A percentile compares a stretch with the other conserved stretches of the same genome.
These are phyloP conservation scores for Procavia capensis DNA, from an alignment of 2,113 vertebrate genomes.

Conservation along the genomic window DNA sequence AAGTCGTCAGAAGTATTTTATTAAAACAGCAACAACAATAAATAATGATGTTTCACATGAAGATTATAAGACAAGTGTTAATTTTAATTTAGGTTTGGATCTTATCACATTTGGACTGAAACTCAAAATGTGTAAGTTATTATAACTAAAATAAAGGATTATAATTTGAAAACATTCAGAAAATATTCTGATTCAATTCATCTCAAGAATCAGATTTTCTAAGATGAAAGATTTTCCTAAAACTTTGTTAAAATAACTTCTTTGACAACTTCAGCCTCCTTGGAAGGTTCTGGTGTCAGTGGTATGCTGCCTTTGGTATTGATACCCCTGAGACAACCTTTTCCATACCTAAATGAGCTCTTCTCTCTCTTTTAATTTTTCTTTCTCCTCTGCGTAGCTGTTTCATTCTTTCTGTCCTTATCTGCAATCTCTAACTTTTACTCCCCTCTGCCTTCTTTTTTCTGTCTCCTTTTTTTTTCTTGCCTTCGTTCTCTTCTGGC, in stretches of 20 bases:
- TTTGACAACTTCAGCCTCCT: neutral
- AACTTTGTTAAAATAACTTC: constrained; percentile 53
- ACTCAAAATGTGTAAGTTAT: constrained; percentile 40
- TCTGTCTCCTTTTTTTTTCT: neutral
- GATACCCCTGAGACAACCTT: neutral
- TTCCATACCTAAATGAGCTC: neutral
- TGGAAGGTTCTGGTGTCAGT: neutral
- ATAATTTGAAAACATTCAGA: constrained; percentile 29
- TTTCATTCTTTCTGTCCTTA: neutral
- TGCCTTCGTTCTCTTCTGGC: neutral
- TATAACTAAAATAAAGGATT: constrained; percentile 37
- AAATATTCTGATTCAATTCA: constrained; percentile 36
- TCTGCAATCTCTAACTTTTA: neutral
- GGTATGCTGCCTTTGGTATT: neutral
- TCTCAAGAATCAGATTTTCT: constrained; percentile 16
- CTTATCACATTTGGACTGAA: constrained; percentile 25
- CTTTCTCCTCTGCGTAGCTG: neutral
- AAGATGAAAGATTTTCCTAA: constrained; percentile 33
- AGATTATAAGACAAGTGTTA: constrained; percentile 27
- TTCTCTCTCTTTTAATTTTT: neutral
- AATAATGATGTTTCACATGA: neutral
- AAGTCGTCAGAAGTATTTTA: constrained; percentile 24
- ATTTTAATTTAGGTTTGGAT: constrained; percentile 50
- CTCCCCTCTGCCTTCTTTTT: neutral
- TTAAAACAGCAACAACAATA: neutral